Percentiles rank a stretch among this genome's conserved stretches.
phyloP scores from a whole-genome alignment of 1,140 invertebrate genomes.

The Pteromalus puparum region DNA sequence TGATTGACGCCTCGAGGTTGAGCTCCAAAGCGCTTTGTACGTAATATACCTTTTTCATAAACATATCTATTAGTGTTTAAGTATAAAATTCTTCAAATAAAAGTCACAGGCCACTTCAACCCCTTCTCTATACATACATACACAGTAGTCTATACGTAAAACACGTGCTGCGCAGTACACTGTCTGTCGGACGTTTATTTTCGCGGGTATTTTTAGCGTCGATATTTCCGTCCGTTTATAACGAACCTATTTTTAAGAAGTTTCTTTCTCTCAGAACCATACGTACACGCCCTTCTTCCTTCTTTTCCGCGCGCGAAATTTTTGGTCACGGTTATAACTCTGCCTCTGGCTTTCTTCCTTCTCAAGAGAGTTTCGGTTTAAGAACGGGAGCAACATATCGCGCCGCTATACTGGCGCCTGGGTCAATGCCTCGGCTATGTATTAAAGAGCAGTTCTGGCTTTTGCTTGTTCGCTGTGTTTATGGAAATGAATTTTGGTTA shows the following conservation, averaged over 20 bases:
- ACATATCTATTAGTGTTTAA: too few relatives aligned
- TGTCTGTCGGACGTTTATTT: constrained; percentile 65
- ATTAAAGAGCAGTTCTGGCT: not conserved
- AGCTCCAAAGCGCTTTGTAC: too few relatives aligned
- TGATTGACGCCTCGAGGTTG: constrained; percentile 20
- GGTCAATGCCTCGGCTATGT: constrained; percentile 38
- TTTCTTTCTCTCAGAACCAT: not conserved
- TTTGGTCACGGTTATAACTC: not conserved
- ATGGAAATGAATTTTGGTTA: not conserved
- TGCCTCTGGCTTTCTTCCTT: not conserved
- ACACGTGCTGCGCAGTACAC: not conserved
- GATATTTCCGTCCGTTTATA: constrained; percentile 61
- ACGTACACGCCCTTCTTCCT: constrained; percentile 3
- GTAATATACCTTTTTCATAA: too few relatives aligned
- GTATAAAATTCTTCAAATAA: too few relatives aligned
- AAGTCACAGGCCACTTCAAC: too few relatives aligned
- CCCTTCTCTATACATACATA: not conserved
- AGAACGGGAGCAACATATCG: not conserved
- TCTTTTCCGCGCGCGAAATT: constrained; percentile 20
- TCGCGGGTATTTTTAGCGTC: constrained; percentile 62
- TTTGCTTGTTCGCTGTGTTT: not conserved
- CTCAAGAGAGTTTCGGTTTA: constrained; percentile 1
- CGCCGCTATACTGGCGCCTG: not conserved
- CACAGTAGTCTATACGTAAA: not conserved
- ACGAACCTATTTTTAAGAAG: constrained; percentile 57